Evolutionary conservation across 2,888 invertebrate genomes (phyloP).

Genomic region (Catocala fraxini): DNA sequence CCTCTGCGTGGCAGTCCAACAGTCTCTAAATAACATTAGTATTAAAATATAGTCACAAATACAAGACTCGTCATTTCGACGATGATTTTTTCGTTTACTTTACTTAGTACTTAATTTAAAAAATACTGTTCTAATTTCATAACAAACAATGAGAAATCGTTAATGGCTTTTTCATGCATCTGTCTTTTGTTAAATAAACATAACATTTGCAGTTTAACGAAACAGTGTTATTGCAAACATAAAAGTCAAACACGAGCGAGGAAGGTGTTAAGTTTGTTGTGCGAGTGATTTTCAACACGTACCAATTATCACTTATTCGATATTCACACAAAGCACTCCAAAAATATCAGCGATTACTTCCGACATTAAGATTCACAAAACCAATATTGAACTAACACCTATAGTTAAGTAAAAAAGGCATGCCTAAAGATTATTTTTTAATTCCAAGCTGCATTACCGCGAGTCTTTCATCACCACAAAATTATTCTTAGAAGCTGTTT

Average conservation of each 20-base stretch:
- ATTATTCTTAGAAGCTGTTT: slow-evolving; percentile 5
- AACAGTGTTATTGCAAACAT: slow-evolving; percentile 75
- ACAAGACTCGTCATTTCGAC: too few species aligned
- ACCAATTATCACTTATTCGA: slow-evolving; percentile 79
- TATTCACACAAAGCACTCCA: slow-evolving; percentile 69
- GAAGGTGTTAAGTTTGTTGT: slow-evolving; percentile 77
- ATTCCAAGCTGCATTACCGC: not conserved
- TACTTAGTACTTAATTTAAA: slow-evolving; percentile 17
- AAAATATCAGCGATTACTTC: slow-evolving; percentile 69
- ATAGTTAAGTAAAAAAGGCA: not conserved
- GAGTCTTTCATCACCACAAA: slow-evolving; percentile 1
- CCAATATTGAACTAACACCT: slow-evolving; percentile 14
- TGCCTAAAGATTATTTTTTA: slow-evolving; percentile 2
- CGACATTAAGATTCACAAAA: slow-evolving; percentile 47
- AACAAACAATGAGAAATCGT: slow-evolving; percentile 40
- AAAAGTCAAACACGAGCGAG: slow-evolving; percentile 66
- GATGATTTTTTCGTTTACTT: too few species aligned
- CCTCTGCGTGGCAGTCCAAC: too few species aligned
- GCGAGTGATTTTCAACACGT: slow-evolving; percentile 77
- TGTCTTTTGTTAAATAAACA: slow-evolving; percentile 65
- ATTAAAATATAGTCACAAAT: too few species aligned
- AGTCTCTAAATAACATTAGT: too few species aligned
- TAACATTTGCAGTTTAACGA: slow-evolving; percentile 72
- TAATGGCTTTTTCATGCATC: slow-evolving; percentile 66
- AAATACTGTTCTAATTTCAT: slow-evolving; percentile 25